Evolutionary conservation across 2,113 vertebrate species (phyloP).

Genomic region (Crotophaga sulcirostris): DNA sequence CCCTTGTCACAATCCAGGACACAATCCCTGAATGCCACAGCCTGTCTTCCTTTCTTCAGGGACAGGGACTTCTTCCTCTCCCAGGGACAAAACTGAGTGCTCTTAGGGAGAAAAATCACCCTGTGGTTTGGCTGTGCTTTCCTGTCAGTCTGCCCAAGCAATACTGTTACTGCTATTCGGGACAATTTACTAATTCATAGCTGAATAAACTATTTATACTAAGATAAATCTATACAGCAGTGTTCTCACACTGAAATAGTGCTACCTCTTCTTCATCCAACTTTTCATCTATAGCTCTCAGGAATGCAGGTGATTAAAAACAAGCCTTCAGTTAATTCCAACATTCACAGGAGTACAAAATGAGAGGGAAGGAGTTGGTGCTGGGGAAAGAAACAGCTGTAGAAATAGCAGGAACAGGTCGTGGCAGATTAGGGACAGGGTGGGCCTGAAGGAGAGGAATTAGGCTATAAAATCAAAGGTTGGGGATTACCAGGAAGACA

Average conservation of each 20-base stretch:
- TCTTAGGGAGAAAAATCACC: background rate
- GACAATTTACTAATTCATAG: background rate
- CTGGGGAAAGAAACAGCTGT: background rate
- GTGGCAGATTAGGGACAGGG: background rate
- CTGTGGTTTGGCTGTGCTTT: background rate
- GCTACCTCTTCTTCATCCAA: background rate
- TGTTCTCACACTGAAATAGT: background rate
- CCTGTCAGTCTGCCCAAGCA: background rate
- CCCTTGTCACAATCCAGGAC: rapidly evolving
- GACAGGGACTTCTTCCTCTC: background rate
- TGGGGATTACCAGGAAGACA: background rate
- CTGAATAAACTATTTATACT: background rate
- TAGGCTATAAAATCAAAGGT: background rate
- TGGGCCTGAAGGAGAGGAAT: background rate
- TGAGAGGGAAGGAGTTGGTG: background rate
- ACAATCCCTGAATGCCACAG: background rate
- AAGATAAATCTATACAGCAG: background rate
- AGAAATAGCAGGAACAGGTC: background rate
- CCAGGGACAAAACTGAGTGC: background rate
- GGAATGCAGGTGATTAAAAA: background rate
- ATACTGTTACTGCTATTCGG: background rate
- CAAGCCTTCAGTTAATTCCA: background rate
- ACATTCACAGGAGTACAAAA: background rate
- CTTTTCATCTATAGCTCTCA: background rate
- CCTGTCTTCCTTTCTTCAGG: background rate